Evolutionary conservation across 2,797 vertebrate species (phyloP).

Genomic region (Leptatherina wallacei): DNA sequence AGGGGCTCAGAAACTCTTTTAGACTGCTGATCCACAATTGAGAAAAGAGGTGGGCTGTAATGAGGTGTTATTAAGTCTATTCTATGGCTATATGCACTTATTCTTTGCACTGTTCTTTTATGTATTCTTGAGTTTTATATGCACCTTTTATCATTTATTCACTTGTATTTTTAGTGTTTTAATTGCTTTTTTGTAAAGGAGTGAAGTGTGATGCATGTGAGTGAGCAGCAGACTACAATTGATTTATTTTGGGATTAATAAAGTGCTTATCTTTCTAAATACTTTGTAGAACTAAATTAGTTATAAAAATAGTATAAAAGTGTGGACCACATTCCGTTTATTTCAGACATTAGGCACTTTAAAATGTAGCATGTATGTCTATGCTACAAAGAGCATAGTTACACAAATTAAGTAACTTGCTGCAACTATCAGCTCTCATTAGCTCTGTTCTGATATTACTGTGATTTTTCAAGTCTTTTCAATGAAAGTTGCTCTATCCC

Average conservation of each 20-base stretch:
- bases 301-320: background rate
- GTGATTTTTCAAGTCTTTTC: conserved; percentile 28
- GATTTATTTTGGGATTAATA: too few species aligned
- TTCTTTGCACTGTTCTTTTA: too few species aligned
- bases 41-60: too few species aligned
- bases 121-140: too few species aligned
- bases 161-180: too few species aligned
- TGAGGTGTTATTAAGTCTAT: too few species aligned
- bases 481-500: conserved; percentile 32
- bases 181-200: too few species aligned
- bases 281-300: background rate
- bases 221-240: too few species aligned
- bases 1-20: background rate
- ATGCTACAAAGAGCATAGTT: background rate
- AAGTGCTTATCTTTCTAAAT: background rate
- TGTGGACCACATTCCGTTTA: background rate
- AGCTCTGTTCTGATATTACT: conserved; percentile 14
- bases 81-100: too few species aligned
- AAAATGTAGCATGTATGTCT: background rate
- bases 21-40: too few species aligned
- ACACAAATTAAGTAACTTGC: background rate
- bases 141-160: too few species aligned
- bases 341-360: background rate
- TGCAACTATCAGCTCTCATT: background rate
- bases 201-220: too few species aligned